phyloP scores from a whole-genome alignment of 2,113 vertebrate species.

The Sigmodon hispidus region DNA sequence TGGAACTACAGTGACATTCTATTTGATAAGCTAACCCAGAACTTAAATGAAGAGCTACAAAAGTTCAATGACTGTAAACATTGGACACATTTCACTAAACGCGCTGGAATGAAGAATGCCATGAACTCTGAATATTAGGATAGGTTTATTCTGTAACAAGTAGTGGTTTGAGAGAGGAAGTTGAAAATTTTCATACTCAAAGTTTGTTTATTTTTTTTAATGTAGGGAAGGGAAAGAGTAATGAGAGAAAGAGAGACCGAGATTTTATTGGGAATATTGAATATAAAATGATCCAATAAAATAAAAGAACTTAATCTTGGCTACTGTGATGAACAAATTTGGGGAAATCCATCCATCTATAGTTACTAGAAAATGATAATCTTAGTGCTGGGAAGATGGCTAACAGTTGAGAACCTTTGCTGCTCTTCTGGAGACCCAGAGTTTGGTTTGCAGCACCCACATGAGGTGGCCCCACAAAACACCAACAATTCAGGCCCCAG shows the following conservation, averaged over 20 bases:
- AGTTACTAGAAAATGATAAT: not conserved
- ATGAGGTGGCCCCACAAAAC: not conserved
- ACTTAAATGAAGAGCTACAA: not conserved
- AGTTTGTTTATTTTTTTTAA: constrained; percentile 36
- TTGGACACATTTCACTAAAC: constrained; percentile 14
- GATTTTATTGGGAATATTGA: not conserved
- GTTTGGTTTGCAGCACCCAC: not conserved
- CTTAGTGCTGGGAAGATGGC: not conserved
- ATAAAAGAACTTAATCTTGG: not conserved
- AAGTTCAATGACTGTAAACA: not conserved
- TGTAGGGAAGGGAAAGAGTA: not conserved
- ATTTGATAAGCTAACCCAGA: constrained; percentile 11
- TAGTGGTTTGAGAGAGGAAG: not conserved
- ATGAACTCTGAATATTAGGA: not conserved
- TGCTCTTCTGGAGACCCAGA: too few species aligned
- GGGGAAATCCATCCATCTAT: not conserved
- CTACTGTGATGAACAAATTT: not conserved
- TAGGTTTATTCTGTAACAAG: not conserved
- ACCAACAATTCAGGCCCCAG: not conserved
- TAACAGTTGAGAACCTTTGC: too few species aligned
- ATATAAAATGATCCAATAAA: not conserved
- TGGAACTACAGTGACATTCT: not conserved
- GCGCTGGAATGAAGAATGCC: not conserved
- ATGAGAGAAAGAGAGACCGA: not conserved
- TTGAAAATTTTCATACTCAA: constrained; percentile 4